Conservation (phyloP, 2,888 invertebrate genomes). For the Nomada lathburiana region DNA sequence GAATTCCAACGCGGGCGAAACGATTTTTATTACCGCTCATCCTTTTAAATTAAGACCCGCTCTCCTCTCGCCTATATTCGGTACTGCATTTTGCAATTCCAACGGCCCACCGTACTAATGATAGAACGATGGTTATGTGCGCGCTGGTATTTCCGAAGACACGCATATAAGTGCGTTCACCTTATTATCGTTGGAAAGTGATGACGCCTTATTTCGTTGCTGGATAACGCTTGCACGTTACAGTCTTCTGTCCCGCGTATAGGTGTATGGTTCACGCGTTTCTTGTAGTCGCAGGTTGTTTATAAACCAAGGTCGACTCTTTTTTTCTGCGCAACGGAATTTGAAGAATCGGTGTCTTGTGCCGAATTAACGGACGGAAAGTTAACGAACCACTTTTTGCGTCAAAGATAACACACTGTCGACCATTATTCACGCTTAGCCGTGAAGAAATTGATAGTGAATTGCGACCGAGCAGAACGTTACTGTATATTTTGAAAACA, state of each 20-base stretch:
- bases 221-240: constrained; percentile 6
- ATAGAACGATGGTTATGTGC: constrained; percentile 15
- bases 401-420: not conserved
- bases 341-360: constrained; percentile 9
- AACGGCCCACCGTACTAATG: not conserved
- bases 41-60: constrained; percentile 19
- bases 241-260: not conserved
- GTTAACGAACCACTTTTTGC: not conserved
- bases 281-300: not conserved
- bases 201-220: constrained; percentile 22
- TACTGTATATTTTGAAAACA: not conserved
- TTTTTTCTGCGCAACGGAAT: constrained; percentile 4
- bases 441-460: not conserved
- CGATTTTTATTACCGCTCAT: constrained; percentile 40
- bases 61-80: not conserved
- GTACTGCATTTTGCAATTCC: constrained; percentile 10
- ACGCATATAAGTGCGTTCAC: constrained; percentile 19
- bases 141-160: constrained; percentile 2
- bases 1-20: constrained; percentile 46
- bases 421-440: not conserved
- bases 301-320: not conserved
- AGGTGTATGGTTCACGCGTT: not conserved
- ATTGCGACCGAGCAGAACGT: not conserved
- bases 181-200: constrained; percentile 29
- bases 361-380: not conserved